Evolutionary conservation across 1,140 invertebrate species (phyloP).

Genomic region (Triops cancriformis): DNA sequence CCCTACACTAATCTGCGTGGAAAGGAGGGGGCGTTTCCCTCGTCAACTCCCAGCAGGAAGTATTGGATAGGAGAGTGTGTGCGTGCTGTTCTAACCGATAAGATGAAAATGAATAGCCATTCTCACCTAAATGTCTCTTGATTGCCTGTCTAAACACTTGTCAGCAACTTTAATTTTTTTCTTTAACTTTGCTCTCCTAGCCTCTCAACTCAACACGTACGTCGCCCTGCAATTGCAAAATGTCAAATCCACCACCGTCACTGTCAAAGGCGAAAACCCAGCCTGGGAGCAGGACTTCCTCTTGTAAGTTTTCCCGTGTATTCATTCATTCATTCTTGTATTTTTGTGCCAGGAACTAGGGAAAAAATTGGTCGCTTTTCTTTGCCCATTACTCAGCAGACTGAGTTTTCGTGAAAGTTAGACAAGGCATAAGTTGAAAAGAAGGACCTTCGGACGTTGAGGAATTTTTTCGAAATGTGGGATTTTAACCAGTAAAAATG

Average conservation of each 20-base stretch:
- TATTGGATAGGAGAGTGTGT: background rate
- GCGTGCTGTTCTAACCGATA: conserved; percentile 15
- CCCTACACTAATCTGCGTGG: conserved; percentile 12
- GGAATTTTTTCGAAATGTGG: too few species aligned
- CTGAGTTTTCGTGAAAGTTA: too few species aligned
- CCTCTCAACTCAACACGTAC: conserved; percentile 77
- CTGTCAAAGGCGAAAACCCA: conserved; percentile 88
- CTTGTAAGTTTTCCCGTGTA: conserved; percentile 67
- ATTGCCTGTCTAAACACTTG: background rate
- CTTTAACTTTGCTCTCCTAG: conserved; percentile 45
- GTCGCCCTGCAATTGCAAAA: conserved; percentile 93
- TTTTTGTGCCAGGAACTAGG: too few species aligned
- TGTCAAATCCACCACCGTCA: conserved; percentile 95
- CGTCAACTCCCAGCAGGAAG: background rate
- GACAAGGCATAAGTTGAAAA: too few species aligned
- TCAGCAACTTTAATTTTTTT: conserved; percentile 4
- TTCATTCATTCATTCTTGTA: background rate
- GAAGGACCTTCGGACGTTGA: too few species aligned
- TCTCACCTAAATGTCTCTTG: background rate
- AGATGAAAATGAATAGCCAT: background rate
- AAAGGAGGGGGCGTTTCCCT: background rate
- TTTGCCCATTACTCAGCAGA: too few species aligned
- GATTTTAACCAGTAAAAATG: too few species aligned
- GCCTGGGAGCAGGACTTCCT: conserved; percentile 98
- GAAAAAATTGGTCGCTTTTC: too few species aligned